Conservation (phyloP, 2,888 invertebrate genomes). For the Brachyopa scutellaris region DNA sequence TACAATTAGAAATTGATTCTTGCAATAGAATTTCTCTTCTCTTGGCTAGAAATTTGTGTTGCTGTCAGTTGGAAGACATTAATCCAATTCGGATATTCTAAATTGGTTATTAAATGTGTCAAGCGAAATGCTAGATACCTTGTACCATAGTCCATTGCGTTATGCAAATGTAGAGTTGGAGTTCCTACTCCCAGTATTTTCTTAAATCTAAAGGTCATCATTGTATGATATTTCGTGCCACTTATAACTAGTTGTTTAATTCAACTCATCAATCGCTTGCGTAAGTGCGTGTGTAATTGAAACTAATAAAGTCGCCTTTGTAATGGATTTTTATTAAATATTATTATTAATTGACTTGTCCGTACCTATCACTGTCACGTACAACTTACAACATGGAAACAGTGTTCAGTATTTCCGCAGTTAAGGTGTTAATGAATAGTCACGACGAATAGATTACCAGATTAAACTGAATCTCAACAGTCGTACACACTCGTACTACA, state of each 20-base stretch:
- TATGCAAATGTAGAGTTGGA: no score
- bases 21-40: constrained; percentile 59
- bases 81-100: constrained; percentile 36
- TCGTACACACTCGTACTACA: no score
- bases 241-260: no score
- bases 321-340: not conserved
- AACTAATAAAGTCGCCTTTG: not conserved
- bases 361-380: constrained; percentile 13
- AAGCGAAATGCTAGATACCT: constrained; percentile 46
- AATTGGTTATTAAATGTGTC: constrained; percentile 53
- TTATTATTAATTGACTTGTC: no score
- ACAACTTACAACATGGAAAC: constrained; percentile 5
- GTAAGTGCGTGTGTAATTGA: not conserved
- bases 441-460: constrained; percentile 2
- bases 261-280: no score
- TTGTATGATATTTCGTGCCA: no score
- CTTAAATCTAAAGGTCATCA: no score
- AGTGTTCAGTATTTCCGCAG: constrained; percentile 4
- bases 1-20: constrained; percentile 62
- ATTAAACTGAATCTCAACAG: no score
- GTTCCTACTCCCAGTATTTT: no score
- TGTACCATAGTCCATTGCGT: no score
- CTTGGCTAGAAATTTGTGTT: constrained; percentile 34
- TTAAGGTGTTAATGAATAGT: constrained; percentile 24
- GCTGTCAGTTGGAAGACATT: not conserved